These are phyloP conservation scores for Lepidochrysops patricia DNA, from an alignment of 2,888 invertebrate genomes.

Conservation along the genomic window DNA sequence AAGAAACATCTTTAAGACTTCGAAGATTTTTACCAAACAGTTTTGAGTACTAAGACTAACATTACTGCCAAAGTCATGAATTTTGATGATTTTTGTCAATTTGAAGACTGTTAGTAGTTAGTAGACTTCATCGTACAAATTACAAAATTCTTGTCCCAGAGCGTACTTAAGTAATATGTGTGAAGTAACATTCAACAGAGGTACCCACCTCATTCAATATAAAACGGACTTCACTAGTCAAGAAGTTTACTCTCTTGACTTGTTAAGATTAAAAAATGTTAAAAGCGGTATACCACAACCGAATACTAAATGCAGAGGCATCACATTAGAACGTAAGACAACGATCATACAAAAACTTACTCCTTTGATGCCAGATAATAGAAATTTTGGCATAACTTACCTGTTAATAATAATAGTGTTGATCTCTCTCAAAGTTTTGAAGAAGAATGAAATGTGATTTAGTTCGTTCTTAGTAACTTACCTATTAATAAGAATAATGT, in stretches of 20 bases:
- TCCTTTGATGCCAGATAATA: background rate
- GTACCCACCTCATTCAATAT: slow-evolving; percentile 18
- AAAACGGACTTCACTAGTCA: slow-evolving; percentile 17
- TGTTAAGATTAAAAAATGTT: slow-evolving; percentile 17
- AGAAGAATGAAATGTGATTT: too few relatives aligned
- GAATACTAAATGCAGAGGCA: slow-evolving; percentile 18
- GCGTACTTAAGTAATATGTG: slow-evolving; percentile 19
- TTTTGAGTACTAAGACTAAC: slow-evolving; percentile 21
- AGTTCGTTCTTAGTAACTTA: too few relatives aligned
- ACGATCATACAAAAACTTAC: background rate
- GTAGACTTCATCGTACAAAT: slow-evolving; percentile 27
- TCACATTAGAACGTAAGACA: background rate
- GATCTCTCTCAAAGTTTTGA: too few relatives aligned
- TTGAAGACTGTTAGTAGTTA: slow-evolving; percentile 26
- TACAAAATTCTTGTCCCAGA: slow-evolving; percentile 22
- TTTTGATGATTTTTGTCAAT: slow-evolving; percentile 21
- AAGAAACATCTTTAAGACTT: slow-evolving; percentile 19
- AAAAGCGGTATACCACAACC: slow-evolving; percentile 17
- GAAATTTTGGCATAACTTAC: background rate
- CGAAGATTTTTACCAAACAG: slow-evolving; percentile 18
- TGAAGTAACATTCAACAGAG: slow-evolving; percentile 19
- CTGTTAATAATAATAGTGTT: background rate
- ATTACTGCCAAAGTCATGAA: slow-evolving; percentile 26
- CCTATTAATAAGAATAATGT: too few relatives aligned
- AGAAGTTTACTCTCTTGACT: slow-evolving; percentile 14